These are phyloP conservation scores for Mythimna impura DNA, from an alignment of 2,888 invertebrate genomes.

Conservation along the genomic window DNA sequence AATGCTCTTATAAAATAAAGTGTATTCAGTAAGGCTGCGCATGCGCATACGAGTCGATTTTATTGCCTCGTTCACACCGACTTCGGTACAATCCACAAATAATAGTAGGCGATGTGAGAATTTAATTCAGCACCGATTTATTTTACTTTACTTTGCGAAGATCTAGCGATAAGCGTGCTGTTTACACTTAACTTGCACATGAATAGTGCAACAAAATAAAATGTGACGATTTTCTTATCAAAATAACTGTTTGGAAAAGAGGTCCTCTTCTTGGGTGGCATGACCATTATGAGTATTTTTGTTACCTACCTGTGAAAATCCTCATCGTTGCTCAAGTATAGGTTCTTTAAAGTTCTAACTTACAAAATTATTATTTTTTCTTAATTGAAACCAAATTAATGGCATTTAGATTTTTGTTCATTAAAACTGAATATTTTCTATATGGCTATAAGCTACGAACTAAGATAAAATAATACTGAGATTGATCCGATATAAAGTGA, in stretches of 20 bases:
- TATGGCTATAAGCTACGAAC: background rate
- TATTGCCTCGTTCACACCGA: conserved; percentile 56
- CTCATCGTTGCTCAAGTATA: background rate
- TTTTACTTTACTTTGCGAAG: conserved; percentile 32
- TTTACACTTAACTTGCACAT: conserved; percentile 3
- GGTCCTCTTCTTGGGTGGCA: conserved; percentile 38
- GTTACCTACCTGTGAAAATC: too few species aligned
- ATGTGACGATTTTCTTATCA: conserved; percentile 19
- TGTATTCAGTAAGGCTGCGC: conserved; percentile 24
- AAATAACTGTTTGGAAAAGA: background rate
- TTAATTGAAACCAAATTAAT: background rate
- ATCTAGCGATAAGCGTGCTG: conserved; percentile 28
- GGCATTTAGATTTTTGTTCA: background rate
- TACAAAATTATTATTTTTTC: background rate
- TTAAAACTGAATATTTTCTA: too few species aligned
- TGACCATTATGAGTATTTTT: background rate
- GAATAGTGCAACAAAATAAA: conserved; percentile 31
- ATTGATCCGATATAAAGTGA: background rate
- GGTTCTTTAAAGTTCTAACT: background rate
- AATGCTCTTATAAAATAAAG: conserved; percentile 44
- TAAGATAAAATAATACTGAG: background rate
- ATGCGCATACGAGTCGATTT: conserved; percentile 41
- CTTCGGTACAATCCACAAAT: conserved; percentile 42
- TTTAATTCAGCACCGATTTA: conserved; percentile 29
- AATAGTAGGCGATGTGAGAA: conserved; percentile 44